Percentiles rank a stretch among this genome's conserved stretches.
These are phyloP conservation scores for Mesocricetus auratus DNA, from an alignment of 2,113 vertebrate species.

Conservation along the genomic window DNA sequence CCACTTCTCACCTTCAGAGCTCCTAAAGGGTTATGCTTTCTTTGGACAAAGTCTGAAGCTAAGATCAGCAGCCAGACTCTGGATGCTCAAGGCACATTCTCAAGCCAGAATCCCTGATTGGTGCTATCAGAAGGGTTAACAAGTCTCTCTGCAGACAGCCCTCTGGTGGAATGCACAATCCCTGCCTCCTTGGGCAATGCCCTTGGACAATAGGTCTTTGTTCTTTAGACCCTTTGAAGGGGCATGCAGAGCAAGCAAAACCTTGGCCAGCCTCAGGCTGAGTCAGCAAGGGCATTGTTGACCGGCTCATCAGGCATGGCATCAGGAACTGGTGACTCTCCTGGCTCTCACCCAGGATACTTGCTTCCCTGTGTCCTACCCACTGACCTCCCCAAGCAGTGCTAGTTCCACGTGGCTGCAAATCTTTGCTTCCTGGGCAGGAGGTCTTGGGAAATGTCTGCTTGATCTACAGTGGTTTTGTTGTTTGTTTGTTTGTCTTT, in stretches of 20 bases:
- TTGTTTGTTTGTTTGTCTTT: not conserved
- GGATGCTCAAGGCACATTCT: not conserved
- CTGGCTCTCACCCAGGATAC: not conserved
- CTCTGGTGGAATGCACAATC: not conserved
- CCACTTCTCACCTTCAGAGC: not conserved
- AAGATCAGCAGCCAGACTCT: slow-evolving; percentile 17
- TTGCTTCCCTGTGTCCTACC: not conserved
- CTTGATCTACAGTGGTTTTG: not conserved
- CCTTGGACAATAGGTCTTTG: not conserved
- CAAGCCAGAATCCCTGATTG: not conserved
- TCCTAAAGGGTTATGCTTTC: not conserved
- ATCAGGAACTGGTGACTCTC: not conserved
- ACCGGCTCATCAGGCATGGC: not conserved
- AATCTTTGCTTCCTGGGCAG: not conserved
- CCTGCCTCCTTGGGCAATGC: not conserved
- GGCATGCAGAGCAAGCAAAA: not conserved
- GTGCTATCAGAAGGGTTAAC: not conserved
- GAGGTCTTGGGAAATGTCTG: not conserved
- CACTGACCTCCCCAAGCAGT: not conserved
- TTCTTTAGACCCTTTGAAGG: not conserved
- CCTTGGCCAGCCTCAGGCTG: not conserved
- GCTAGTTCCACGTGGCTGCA: not conserved
- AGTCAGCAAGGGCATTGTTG: not conserved
- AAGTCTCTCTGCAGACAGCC: not conserved
- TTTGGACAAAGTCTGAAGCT: not conserved